phyloP scores from a whole-genome alignment of 2,797 vertebrate species.

The Hafferia zeledoni region DNA sequence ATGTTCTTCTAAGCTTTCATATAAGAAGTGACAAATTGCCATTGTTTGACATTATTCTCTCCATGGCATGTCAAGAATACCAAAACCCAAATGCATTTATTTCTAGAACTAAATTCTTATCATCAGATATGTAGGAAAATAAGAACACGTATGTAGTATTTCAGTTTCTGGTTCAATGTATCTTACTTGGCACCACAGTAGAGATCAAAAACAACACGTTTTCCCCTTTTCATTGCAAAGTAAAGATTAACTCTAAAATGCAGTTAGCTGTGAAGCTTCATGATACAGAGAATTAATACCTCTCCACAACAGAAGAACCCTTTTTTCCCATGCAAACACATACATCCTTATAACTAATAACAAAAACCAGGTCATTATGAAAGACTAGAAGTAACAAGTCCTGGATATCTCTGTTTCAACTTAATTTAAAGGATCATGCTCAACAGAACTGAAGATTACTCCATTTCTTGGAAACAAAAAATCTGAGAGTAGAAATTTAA shows the following conservation, averaged over 20 bases:
- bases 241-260: background rate
- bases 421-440: background rate
- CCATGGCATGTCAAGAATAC: background rate
- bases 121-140: background rate
- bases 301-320: background rate
- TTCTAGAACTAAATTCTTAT: background rate
- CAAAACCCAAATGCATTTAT: background rate
- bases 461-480: background rate
- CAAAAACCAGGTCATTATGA: background rate
- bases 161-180: background rate
- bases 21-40: slow-evolving; percentile 19
- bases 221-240: background rate
- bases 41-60: background rate
- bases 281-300: background rate
- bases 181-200: background rate
- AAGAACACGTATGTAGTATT: background rate
- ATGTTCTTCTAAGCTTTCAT: background rate
- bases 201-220: background rate
- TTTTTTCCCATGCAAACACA: background rate
- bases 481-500: background rate
- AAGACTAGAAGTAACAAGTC: background rate
- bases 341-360: background rate
- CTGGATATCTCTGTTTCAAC: background rate
- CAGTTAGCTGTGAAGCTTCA: background rate
- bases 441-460: background rate